Base-by-base conservation (phyloP, 2,888 invertebrate species). In the Sialis fuliginosa region DNA sequence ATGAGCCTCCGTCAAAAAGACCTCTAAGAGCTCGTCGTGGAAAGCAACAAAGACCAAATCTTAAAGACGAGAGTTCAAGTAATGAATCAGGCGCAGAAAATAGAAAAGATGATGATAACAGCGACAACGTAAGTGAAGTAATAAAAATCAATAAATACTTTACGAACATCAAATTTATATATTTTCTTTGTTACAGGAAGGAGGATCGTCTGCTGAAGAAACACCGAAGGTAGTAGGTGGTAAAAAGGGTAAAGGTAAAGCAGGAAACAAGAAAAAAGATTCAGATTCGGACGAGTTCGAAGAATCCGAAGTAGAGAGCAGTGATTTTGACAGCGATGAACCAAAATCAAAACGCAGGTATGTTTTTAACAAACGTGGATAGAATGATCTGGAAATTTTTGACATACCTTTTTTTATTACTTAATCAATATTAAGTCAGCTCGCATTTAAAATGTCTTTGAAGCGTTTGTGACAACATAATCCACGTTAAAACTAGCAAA, bases 31-130 rank as follows among this genome's bases (percentile, higher is more conserved):
- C 61, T 37, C 57, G 58, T 39, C 56, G 66, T 33, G 62, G 62
- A 48, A 65, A 64, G 55, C 63, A 64, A 45, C 61, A 60, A 53
- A 55, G 64, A 4, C 51, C 62, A 3, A 66, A 64, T 52, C 58
- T 67, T 35, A 69, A 68, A 51, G 66, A 68, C 45, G 66, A 65
- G 22, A 65, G 61, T 47, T 64, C 66, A 6, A 65, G 64, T 12
- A 45, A 45, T 47, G 65, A 62, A 48, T 62, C 63, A 6, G 33
- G 10, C 33, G 43, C 33, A 10, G 31, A 32, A 34, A 33, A 33
- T 33, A 12, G n/a, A 7, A 45, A 45, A 39, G 31, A 39, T 7
- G 5, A 22, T 30, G 37, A 37, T 4, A 22, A 22, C 22, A 37
- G 37, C 7, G 37, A 37, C n/a, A 37, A 37, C 12, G 37, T 37